A percentile compares a stretch with the other conserved stretches of the same genome.
phyloP scores from a whole-genome alignment of 2,888 invertebrate genomes.

The Drymonia ruficornis region DNA sequence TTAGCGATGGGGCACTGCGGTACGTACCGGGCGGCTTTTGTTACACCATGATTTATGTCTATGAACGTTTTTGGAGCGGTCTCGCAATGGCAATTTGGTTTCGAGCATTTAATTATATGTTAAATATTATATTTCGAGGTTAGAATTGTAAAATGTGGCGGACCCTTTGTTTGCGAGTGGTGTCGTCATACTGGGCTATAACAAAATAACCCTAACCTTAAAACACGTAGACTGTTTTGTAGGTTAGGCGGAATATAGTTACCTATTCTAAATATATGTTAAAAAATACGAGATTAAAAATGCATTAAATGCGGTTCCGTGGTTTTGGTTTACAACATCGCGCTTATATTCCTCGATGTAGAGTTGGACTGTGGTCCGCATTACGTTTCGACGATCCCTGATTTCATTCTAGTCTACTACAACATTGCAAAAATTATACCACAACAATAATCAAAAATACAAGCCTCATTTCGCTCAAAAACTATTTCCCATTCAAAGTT shows the following conservation, averaged over 20 bases:
- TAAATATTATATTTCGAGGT: conserved; percentile 47
- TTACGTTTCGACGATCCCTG: no score
- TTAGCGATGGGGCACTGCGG: conserved; percentile 57
- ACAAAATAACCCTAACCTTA: no score
- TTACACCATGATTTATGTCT: conserved; percentile 73
- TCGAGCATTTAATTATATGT: conserved; percentile 46
- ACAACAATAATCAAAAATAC: not conserved
- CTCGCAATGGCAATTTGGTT: conserved; percentile 49
- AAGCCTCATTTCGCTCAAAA: not conserved
- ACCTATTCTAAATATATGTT: no score
- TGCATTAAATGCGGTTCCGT: no score
- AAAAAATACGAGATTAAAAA: no score
- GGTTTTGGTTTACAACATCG: no score
- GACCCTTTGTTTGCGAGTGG: conserved; percentile 26
- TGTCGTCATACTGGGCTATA: not conserved
- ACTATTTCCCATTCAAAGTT: conserved; percentile 22
- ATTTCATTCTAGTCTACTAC: no score
- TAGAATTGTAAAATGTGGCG: conserved; percentile 35
- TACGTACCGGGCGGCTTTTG: conserved; percentile 65
- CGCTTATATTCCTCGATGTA: no score
- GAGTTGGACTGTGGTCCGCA: not conserved
- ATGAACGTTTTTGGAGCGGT: conserved; percentile 38
- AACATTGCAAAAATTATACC: no score
- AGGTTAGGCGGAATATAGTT: no score
- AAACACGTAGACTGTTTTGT: no score